Evolutionary conservation across 92 coral and sea anemone species (phyloP).

Genomic region (Chrysogorgia sp.): DNA sequence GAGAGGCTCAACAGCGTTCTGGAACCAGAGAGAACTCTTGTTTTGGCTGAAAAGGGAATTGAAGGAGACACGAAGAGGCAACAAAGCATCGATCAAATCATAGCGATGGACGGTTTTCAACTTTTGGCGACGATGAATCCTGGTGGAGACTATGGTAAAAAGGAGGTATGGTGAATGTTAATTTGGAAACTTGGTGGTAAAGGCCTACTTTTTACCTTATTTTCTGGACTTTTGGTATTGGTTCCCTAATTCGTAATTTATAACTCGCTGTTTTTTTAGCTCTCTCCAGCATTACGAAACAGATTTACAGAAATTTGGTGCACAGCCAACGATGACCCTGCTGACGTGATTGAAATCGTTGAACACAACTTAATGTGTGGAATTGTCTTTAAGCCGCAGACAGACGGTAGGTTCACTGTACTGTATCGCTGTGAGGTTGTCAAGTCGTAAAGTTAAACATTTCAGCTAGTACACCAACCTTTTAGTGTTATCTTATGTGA

Average conservation of each 20-base stretch:
- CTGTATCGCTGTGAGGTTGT: too few species aligned
- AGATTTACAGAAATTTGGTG: constrained; percentile 99
- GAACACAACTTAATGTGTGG: constrained; percentile 89
- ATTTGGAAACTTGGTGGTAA: not conserved
- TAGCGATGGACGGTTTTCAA: constrained; percentile 74
- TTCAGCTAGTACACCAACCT: too few species aligned
- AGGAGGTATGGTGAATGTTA: constrained; percentile 70
- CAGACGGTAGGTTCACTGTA: constrained; percentile 56
- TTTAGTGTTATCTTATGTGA: too few species aligned
- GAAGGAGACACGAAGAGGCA: constrained; percentile 56
- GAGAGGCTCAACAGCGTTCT: constrained; percentile 96
- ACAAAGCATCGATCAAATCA: constrained; percentile 72
- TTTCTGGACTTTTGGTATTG: not conserved
- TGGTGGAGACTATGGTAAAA: constrained; percentile 98
- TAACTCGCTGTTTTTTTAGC: constrained; percentile 68
- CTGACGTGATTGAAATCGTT: constrained; percentile 80
- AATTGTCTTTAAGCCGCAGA: constrained; percentile 53
- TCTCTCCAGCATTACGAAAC: constrained; percentile 95
- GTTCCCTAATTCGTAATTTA: not conserved
- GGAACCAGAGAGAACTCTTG: constrained; percentile 94
- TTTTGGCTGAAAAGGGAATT: constrained; percentile 92
- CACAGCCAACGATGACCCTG: constrained; percentile 71
- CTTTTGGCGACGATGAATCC: constrained; percentile 96
- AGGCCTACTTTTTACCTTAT: not conserved
- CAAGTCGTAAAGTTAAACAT: too few species aligned